Evolutionary conservation across 2,888 invertebrate genomes (phyloP), one percentile per base, ranked within the genome.

Genomic region (Dryobota labecula): DNA sequence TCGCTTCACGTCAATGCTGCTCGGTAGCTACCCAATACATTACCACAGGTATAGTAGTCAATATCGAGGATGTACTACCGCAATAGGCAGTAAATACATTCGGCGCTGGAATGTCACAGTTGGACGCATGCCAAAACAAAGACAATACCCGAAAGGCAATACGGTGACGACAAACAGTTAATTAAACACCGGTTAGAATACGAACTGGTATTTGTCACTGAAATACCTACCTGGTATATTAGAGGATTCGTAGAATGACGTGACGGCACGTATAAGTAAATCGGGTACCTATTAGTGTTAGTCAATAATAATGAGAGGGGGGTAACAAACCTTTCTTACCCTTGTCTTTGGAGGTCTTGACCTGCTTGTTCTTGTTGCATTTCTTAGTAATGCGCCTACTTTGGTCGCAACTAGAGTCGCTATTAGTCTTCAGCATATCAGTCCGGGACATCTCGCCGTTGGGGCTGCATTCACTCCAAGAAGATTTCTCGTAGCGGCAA

Each of bases 401-500:
- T 93, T 97, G 97, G 89, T 98, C 98, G 92, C 98, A 98, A 78
- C 97, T 96, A 61, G 98, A 96, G 93, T 98, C 98, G 91, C 98
- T 98, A 91, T 97, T 97, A 67, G 97, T 96, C 94, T 98, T 98
- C 90, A 98, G 95, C 94, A 97, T 97, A 92, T 98, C 98, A 87
- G 97, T 97, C 90, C 98, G 96, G 84, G 97, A 97, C 98, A 98
- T 98, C 96, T 97, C 97, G 81, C 98, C 98, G 89, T 97, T 97
- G 80, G 97, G 96, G 89, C 97, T 97, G 95, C 98, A 98, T 90
- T 98, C 98, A 90, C 97, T 97, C 98, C 98, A 98, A 80, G 98
- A 96, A 47, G 98, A 98, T 93, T 98, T 98, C 90, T 98, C 98
- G 94, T 98, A 98, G 86, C 98, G 98, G 94, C 98, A 98, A 83